These are phyloP conservation scores for Donacobius atricapilla DNA, from an alignment of 2,113 vertebrate genomes.

Conservation along the genomic window DNA sequence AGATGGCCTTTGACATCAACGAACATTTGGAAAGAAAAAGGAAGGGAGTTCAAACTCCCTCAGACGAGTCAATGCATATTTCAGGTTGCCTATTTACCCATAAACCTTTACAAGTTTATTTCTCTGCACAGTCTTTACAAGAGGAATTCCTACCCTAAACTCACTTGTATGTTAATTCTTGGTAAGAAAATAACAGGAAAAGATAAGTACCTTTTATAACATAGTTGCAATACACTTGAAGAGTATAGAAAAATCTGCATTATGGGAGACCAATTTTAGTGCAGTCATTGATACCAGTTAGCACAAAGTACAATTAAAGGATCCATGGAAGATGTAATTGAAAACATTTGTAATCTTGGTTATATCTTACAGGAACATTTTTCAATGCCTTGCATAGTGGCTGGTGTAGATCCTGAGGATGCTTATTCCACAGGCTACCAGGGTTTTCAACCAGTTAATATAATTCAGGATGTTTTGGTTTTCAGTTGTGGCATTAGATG, in stretches of 20 bases:
- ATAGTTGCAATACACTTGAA: neutral
- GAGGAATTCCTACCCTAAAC: neutral
- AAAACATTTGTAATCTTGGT: neutral
- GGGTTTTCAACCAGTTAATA: neutral
- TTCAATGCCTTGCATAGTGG: neutral
- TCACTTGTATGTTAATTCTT: neutral
- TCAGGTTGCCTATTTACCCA: conserved; percentile 12
- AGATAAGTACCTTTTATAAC: neutral
- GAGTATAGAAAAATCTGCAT: neutral
- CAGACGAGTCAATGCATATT: neutral
- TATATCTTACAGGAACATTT: neutral
- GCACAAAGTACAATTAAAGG: neutral
- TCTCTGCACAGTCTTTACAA: neutral
- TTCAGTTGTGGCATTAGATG: neutral
- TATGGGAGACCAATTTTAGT: neutral
- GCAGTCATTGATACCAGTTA: neutral
- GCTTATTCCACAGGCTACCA: neutral
- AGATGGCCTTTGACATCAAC: conserved; percentile 45
- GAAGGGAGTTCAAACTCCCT: conserved; percentile 34
- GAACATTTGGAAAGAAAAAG: neutral
- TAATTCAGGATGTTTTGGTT: neutral
- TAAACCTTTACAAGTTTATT: neutral
- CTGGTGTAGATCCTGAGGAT: neutral
- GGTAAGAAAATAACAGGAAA: neutral
- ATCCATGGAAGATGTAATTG: neutral